Percentiles rank a stretch among this genome's conserved stretches.
Evolutionary conservation across 2,888 invertebrate genomes (phyloP).

Genomic region (Mesodorylaimus sp.): DNA sequence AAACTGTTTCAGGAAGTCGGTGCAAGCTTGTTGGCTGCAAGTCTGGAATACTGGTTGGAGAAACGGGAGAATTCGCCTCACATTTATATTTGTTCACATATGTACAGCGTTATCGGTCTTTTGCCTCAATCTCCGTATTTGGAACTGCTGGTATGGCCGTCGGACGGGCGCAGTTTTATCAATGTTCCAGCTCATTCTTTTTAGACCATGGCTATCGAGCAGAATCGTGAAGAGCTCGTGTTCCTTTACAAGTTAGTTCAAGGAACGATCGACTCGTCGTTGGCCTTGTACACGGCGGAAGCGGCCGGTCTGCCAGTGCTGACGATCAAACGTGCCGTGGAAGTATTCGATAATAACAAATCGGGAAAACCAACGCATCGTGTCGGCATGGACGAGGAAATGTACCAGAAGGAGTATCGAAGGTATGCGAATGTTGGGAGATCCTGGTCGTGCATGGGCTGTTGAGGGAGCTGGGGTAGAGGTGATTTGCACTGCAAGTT

Average conservation of each 20-base stretch:
- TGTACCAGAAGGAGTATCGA: too few relatives aligned
- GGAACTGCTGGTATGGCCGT: background rate
- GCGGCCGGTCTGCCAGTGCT: conserved; percentile 41
- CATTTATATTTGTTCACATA: conserved; percentile 57
- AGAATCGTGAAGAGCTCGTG: conserved; percentile 42
- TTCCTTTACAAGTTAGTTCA: conserved; percentile 47
- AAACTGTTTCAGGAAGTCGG: conserved; percentile 58
- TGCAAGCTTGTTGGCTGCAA: conserved; percentile 49
- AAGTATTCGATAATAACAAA: too few relatives aligned
- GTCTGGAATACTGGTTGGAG: conserved; percentile 47
- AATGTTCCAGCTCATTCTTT: conserved; percentile 14
- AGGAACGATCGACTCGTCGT: conserved; percentile 45
- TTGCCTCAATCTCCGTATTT: conserved; percentile 32
- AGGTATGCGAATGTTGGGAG: too few relatives aligned
- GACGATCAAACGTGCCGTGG: conserved; percentile 40
- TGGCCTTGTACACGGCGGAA: conserved; percentile 47
- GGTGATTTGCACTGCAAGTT: too few relatives aligned
- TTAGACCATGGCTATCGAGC: conserved; percentile 46
- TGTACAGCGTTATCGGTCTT: conserved; percentile 45
- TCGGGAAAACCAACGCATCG: background rate
- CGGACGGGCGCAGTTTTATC: conserved; percentile 4
- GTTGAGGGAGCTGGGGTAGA: too few relatives aligned
- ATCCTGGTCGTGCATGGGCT: too few relatives aligned
- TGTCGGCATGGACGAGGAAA: too few relatives aligned
- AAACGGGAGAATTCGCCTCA: conserved; percentile 47